Base-by-base conservation (phyloP, 2,888 invertebrate genomes). In the Drosophila recens region DNA sequence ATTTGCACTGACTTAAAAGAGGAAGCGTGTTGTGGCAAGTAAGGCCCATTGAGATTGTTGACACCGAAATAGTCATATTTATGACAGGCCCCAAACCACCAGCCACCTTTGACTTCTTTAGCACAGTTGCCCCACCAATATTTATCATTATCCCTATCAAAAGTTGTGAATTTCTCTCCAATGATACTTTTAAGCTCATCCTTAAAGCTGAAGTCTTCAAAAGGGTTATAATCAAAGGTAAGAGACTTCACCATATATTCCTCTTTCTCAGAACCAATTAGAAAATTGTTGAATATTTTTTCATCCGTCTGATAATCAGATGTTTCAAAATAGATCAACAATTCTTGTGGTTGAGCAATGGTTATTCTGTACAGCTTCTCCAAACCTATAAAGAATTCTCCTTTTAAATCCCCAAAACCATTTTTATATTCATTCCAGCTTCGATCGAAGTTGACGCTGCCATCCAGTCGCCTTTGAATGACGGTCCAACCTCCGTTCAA, bases 351-450 rank as follows among this genome's bases (percentile, higher is more conserved):
- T 20, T 70, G 17, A 0, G 33, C 43, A 9, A 11, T 4, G 1
- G 58, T 71, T 49, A 71, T 61, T 52, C 36, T 42, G 23, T 67
- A 40, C 0, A 73, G 34, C 40, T 73, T 73, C 30, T 73, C 71
- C 27, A 73, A 48, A 17, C 72, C 67, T 30, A 71, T 67, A 13
- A 73, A 73, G 33, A 72, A 72, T 30, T 72, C 69, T 9, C 61
- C 61, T 0, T 20, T 40, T 9, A 74, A 30, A 13, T 74, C 46
- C 8, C 72, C 68, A 20, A 69, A 74, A 8, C 68, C 68, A 34
- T 73, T 17, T 0, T 46, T 45, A 58, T 72, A 72, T 6, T 67
- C 59, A n/a, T 34, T 42, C 74, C 74, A 72, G 40, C 49, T 65
- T 33, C 72, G 54, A 8, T 68, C 48, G 9, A 74, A 74, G 38